Conservation (phyloP, 2,113 vertebrate species). For the Calyptomena viridis region DNA sequence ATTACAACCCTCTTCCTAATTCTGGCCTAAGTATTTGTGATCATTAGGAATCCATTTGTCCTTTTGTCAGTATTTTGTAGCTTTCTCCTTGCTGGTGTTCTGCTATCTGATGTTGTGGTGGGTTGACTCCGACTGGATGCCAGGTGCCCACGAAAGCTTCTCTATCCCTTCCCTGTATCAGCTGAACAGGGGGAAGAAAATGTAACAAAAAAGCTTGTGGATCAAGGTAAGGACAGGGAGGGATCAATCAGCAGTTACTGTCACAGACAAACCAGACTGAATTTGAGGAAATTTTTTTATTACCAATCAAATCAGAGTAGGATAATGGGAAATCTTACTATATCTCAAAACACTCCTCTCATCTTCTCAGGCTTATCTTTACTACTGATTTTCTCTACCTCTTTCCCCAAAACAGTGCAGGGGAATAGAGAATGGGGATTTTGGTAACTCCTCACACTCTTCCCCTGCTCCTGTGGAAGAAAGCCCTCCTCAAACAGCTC, state of each 20-base stretch:
- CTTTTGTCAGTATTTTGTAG: background rate
- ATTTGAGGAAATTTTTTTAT: background rate
- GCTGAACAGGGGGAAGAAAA: background rate
- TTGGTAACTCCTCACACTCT: background rate
- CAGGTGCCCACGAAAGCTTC: background rate
- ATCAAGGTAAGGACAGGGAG: background rate
- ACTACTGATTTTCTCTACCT: background rate
- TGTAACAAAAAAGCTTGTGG: background rate
- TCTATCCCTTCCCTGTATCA: background rate
- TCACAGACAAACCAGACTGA: background rate
- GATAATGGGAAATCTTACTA: background rate
- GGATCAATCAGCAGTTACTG: background rate
- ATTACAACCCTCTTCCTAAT: background rate
- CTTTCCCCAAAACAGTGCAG: background rate
- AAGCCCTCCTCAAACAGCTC: background rate
- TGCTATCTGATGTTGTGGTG: background rate
- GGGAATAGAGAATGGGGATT: background rate
- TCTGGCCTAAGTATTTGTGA: background rate
- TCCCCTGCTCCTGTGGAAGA: background rate
- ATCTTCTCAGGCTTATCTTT: background rate
- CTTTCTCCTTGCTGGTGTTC: background rate
- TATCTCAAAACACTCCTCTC: background rate
- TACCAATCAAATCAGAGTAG: background rate
- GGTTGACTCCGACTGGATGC: background rate
- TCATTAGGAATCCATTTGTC: background rate